Evolutionary conservation across 2,888 invertebrate genomes (phyloP), one percentile per base, ranked within the genome.

Genomic region (Latrodectus hesperus): DNA sequence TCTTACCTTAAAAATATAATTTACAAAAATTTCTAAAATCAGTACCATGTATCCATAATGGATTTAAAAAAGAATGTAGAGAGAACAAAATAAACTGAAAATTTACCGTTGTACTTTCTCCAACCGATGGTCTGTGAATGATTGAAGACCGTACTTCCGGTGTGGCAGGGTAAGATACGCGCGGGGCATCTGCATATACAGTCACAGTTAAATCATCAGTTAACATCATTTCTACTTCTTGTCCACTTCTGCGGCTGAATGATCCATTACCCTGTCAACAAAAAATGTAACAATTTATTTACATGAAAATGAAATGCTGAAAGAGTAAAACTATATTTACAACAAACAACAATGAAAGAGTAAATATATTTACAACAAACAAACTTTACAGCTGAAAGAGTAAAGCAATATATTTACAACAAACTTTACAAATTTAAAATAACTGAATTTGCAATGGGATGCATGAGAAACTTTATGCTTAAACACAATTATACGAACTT

Each of bases 221-320:
- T 91, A 97, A 96, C 49, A 98, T 92, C 0, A 96, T 95, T 90
- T 97, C 96, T 72, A 97, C 93, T 4, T 97, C 95, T 89, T 96
- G 94, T 0, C 97, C 96, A 71, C 95, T 95, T 8, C 96, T 94
- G 89, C 95, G 94, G 26, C 96, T 95, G 64, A 96, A 92, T 0
- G 95, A 95, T 8, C 97, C 97, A 89, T 95, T 95, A 0, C 94
- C 95, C 92, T 91, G 86, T 3, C 83, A 72, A 1, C 38, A 38
- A 38, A 38, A 38, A 38, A 38, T 6, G 4, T 38, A 38, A 38
- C 5, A 38, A 38, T 38, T 38, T 38, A 38, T 6, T 38, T 6
- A 38, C 4, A 38, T 38, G 2, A 38, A 38, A 38, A 38, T 6
- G 38, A 38, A 76, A 38, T 70, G 1, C 16, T 9, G 38, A 79